Evolutionary conservation across 1,140 invertebrate genomes (phyloP), one percentile per base, ranked within the genome.

Genomic region (Anastrepha obliqua): DNA sequence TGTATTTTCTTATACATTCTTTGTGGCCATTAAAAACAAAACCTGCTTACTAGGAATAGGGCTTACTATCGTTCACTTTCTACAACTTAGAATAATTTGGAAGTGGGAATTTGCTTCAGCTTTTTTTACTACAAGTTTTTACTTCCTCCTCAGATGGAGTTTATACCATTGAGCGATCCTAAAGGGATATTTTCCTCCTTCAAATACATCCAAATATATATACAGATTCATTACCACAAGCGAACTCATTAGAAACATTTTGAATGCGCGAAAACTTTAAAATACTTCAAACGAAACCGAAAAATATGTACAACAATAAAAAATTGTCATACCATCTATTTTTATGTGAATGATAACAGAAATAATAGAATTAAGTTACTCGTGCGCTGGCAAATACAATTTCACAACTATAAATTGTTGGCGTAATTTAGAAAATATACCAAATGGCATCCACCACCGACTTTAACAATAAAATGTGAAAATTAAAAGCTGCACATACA

Each of bases 391-490:
- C 64, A 67, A 67, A 67, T 67, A 67, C 64, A 67, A 29, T 67
- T 67, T 67, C 39, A 67, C 39, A 20, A 67, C 39, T 67, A 67
- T 67, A 67, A 67, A 67, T 67, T 67, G 29, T 67, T 13, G 39
- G 9, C 55, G 62, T 67, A 67, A 4, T 13, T 67, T 67, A 20
- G 29, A 2, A 29, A 9, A 9, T 64, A 64, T 64, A 64, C n/a
- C 62, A 67, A 67, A 67, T 29, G 9, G n/a, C 29, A 13, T 11
- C 39, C 64, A 39, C 29, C 64, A 39, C 64, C 64, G 29, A 11
- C 64, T 29, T 67, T 67, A 39, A 67, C 64, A 67, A 67, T 67
- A 67, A 67, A 67, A 67, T 67, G 64, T 42, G 64, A 67, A 67
- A 67, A 67, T 67, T 67, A 67, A 67, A 67, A 67, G 64, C 64